Evolutionary conservation across 1,140 invertebrate genomes (phyloP).

Genomic region (Stenopsyche tienmushanensis): DNA sequence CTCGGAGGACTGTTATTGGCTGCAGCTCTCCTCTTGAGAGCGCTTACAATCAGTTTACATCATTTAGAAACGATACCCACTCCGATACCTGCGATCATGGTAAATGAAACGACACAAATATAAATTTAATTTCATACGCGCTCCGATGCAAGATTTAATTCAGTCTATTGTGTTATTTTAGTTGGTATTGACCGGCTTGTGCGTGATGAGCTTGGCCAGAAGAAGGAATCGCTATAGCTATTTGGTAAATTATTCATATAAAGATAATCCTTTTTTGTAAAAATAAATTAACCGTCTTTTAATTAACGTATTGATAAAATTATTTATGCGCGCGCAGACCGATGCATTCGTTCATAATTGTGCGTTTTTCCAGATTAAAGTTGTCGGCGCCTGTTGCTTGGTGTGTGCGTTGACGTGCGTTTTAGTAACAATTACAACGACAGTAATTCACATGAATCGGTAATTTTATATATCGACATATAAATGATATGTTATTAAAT

Average conservation of each 20-base stretch:
- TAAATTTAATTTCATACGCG: neutral
- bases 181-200: slow-evolving; percentile 81
- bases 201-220: slow-evolving; percentile 80
- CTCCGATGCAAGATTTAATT: neutral
- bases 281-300: too few relatives aligned
- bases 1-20: slow-evolving; percentile 51
- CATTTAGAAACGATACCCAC: slow-evolving; percentile 55
- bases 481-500: neutral
- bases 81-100: slow-evolving; percentile 54
- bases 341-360: slow-evolving; percentile 3
- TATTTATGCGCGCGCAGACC: too few relatives aligned
- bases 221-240: slow-evolving; percentile 83
- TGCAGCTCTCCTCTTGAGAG: slow-evolving; percentile 50
- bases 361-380: slow-evolving; percentile 70
- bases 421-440: slow-evolving; percentile 86
- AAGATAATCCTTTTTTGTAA: neutral
- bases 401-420: slow-evolving; percentile 83
- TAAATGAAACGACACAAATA: slow-evolving; percentile 33
- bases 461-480: slow-evolving; percentile 35
- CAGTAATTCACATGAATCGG: slow-evolving; percentile 89
- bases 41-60: slow-evolving; percentile 52
- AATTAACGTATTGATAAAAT: too few relatives aligned
- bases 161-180: slow-evolving; percentile 48
- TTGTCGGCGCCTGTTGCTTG: slow-evolving; percentile 79
- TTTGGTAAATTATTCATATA: slow-evolving; percentile 64